A percentile compares a stretch with the other conserved stretches of the same genome.
Evolutionary conservation across 1,140 invertebrate species (phyloP).

Genomic region (Diuraphis noxia): DNA sequence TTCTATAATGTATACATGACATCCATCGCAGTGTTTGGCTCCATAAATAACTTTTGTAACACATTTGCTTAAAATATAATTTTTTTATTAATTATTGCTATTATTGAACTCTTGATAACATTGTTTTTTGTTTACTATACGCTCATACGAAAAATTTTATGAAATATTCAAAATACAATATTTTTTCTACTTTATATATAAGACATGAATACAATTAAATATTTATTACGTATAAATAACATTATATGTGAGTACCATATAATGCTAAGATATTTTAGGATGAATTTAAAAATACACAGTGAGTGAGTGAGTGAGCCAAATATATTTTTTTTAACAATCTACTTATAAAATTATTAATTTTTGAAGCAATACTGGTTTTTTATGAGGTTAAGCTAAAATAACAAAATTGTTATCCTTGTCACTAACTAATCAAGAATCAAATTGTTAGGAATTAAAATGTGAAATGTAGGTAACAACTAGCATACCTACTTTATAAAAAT

Average conservation of each 20-base stretch:
- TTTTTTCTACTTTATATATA: background rate
- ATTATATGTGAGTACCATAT: background rate
- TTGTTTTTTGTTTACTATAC: background rate
- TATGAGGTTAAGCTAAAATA: background rate
- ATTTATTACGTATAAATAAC: background rate
- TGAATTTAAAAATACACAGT: background rate
- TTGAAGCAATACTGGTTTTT: background rate
- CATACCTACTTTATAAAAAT: too few species aligned
- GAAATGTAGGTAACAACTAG: too few species aligned
- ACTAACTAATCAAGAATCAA: background rate
- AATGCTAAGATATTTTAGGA: background rate
- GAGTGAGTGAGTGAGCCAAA: background rate
- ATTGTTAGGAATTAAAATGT: background rate
- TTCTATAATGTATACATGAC: too few species aligned
- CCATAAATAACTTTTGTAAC: background rate
- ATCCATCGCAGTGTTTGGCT: background rate
- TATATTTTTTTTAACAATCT: background rate
- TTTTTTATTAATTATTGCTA: background rate
- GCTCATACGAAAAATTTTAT: background rate
- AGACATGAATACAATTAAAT: background rate
- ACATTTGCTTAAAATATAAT: background rate
- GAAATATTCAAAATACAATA: background rate
- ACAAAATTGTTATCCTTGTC: background rate
- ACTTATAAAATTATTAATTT: background rate
- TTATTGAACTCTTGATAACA: background rate